phyloP scores from a whole-genome alignment of 2,888 invertebrate genomes.

The Stenodera caucasica region DNA sequence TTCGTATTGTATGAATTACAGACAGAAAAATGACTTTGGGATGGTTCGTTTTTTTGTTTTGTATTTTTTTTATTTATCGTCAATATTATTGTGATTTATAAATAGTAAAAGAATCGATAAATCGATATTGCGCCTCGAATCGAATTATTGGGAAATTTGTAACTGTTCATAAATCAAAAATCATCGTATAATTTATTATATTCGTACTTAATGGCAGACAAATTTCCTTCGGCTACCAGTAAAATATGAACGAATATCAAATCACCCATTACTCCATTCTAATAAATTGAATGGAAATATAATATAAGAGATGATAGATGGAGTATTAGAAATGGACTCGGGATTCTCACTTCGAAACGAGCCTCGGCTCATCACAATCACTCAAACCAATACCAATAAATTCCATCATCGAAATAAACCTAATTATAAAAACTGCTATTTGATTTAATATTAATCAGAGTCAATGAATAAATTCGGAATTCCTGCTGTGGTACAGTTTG shows the following conservation, averaged over 20 bases:
- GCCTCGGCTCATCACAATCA: neutral
- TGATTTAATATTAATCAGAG: too few relatives aligned
- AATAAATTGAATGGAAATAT: slow-evolving; percentile 11
- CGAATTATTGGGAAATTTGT: slow-evolving; percentile 6
- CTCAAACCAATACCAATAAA: too few relatives aligned
- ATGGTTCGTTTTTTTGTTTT: slow-evolving; percentile 2
- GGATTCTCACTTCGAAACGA: slow-evolving; percentile 3
- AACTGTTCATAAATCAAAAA: slow-evolving; percentile 10
- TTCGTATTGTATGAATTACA: neutral
- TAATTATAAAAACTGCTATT: too few relatives aligned
- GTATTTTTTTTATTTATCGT: too few relatives aligned
- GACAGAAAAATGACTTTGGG: neutral
- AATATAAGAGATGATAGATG: slow-evolving; percentile 8
- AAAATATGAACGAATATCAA: slow-evolving; percentile 13
- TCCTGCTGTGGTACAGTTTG: too few relatives aligned
- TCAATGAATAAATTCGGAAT: too few relatives aligned
- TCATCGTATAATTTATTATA: slow-evolving; percentile 11
- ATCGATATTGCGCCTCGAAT: neutral
- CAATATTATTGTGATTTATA: neutral
- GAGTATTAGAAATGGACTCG: neutral
- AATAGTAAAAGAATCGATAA: neutral
- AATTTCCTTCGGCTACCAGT: slow-evolving; percentile 11
- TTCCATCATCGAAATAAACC: too few relatives aligned
- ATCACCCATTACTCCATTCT: slow-evolving; percentile 1
- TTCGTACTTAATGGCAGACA: slow-evolving; percentile 10